These are phyloP conservation scores for Harmothoe impar DNA, from an alignment of 2,888 invertebrate species.

Conservation along the genomic window DNA sequence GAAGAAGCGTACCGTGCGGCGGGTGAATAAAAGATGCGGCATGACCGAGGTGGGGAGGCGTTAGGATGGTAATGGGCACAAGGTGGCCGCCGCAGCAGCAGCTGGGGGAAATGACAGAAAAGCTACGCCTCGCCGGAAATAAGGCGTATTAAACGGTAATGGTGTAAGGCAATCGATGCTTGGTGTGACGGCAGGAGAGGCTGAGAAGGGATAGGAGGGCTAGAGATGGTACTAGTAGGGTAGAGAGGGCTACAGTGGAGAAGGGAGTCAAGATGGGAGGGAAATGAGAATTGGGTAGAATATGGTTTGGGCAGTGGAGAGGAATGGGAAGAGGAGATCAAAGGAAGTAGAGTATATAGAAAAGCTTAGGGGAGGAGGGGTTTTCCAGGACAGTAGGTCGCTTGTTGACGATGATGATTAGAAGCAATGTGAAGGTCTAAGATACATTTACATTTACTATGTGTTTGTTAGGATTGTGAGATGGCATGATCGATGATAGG, in stretches of 20 bases:
- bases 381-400: too few relatives aligned
- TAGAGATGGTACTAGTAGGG: neutral
- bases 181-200: neutral
- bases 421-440: too few relatives aligned
- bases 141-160: constrained; percentile 29
- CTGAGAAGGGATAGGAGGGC: neutral
- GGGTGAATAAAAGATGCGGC: neutral
- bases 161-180: constrained; percentile 23
- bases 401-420: too few relatives aligned
- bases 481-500: too few relatives aligned
- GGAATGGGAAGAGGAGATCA: neutral
- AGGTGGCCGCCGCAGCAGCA: neutral
- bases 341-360: too few relatives aligned
- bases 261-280: neutral
- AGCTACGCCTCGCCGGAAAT: neutral
- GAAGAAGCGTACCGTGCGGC: neutral
- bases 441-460: too few relatives aligned
- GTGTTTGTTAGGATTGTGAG: too few relatives aligned
- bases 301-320: neutral
- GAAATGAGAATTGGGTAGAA: neutral
- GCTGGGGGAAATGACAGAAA: neutral
- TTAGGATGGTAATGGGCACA: neutral
- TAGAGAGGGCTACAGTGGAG: neutral
- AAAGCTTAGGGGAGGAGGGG: too few relatives aligned
- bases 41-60: neutral